A percentile compares a stretch with the other conserved stretches of the same genome.
These are phyloP conservation scores for Cacatua alba DNA, from an alignment of 2,113 vertebrate species.

Conservation along the genomic window DNA sequence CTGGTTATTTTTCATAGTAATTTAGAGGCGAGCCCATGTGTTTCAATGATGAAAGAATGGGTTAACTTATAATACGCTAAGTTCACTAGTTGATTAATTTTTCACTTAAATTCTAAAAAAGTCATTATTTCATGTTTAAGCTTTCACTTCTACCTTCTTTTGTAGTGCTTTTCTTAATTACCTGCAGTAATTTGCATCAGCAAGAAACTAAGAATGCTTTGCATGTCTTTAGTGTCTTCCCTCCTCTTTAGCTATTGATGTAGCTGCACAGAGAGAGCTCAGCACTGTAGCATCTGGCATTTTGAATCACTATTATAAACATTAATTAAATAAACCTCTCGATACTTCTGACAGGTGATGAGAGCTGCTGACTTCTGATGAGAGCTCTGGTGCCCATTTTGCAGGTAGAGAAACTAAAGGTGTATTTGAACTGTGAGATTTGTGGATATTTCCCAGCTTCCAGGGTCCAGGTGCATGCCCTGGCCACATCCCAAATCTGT, in stretches of 20 bases:
- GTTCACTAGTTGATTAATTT: constrained; percentile 64
- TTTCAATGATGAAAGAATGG: constrained; percentile 43
- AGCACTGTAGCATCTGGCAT: constrained; percentile 21
- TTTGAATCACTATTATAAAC: constrained; percentile 11
- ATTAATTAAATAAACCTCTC: constrained; percentile 53
- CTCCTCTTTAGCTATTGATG: constrained; percentile 25
- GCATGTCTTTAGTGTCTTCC: constrained; percentile 45
- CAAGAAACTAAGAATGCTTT: constrained; percentile 46
- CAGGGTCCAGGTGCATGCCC: background rate
- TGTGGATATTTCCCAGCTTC: background rate
- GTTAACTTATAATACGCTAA: constrained; percentile 30
- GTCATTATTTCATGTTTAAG: constrained; percentile 35
- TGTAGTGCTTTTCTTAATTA: constrained; percentile 63
- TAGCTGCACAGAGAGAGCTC: background rate
- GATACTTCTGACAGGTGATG: constrained; percentile 22
- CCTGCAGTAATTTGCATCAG: constrained; percentile 44
- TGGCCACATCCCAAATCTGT: constrained; percentile 13
- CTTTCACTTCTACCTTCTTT: constrained; percentile 35
- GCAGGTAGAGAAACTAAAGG: background rate
- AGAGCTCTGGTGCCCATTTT: background rate
- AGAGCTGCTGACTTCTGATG: background rate
- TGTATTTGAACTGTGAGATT: background rate
- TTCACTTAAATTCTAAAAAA: constrained; percentile 47
- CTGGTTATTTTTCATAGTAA: constrained; percentile 40
- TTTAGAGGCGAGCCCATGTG: constrained; percentile 31